Percentiles rank a stretch among this genome's conserved stretches.
Conservation (phyloP, 2,888 invertebrate genomes). For the Rhorus exstirpatorius region DNA sequence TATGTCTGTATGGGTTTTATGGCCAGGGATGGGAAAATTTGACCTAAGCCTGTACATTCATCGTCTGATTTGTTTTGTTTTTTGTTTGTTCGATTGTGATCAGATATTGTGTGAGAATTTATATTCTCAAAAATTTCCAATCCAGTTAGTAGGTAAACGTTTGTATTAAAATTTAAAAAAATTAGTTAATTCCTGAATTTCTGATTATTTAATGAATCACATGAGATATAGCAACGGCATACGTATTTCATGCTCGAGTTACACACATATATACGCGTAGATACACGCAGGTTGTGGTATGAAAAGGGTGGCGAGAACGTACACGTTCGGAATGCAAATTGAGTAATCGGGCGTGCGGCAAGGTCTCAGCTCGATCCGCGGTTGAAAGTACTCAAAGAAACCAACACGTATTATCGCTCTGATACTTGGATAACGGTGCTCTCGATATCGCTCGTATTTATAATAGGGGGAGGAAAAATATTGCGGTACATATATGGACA, state of each 20-base stretch:
- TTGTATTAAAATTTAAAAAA: too few species aligned
- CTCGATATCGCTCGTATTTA: slow-evolving; percentile 41
- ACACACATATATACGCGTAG: not conserved
- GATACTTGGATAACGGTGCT: not conserved
- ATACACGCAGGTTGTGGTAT: slow-evolving; percentile 26
- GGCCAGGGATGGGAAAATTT: too few species aligned
- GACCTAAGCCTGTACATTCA: too few species aligned
- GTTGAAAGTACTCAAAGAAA: slow-evolving; percentile 68
- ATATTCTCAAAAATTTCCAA: too few species aligned
- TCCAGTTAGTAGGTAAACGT: too few species aligned
- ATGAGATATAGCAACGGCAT: slow-evolving; percentile 46
- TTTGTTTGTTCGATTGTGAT: too few species aligned
- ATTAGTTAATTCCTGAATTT: too few species aligned
- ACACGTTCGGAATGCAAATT: slow-evolving; percentile 69
- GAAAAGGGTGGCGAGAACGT: slow-evolving; percentile 64
- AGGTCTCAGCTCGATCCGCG: slow-evolving; percentile 62
- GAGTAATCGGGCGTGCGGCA: slow-evolving; percentile 67
- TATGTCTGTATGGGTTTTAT: too few species aligned
- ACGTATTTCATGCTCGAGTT: slow-evolving; percentile 56
- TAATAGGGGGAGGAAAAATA: slow-evolving; percentile 23
- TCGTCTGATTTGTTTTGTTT: too few species aligned
- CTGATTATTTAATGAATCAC: too few species aligned
- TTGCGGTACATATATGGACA: too few species aligned
- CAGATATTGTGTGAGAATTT: too few species aligned
- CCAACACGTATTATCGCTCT: slow-evolving; percentile 20